Evolutionary conservation across 2,797 vertebrate species (phyloP).

Genomic region (Spheniscus humboldti): DNA sequence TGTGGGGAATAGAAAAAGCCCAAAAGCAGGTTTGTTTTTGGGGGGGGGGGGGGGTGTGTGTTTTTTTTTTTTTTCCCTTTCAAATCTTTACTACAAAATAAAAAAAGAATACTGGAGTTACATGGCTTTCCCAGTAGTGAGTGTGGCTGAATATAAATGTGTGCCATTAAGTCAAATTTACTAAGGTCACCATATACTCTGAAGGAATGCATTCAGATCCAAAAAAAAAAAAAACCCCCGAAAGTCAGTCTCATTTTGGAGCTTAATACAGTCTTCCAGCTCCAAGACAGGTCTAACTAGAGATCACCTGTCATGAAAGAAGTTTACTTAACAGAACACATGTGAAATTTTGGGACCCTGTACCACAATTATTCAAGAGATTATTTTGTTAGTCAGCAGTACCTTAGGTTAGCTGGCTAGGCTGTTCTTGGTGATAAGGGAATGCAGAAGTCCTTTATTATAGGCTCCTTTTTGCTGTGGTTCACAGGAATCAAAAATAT

Average conservation of each 20-base stretch:
- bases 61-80: neutral
- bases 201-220: neutral
- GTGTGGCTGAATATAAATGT: neutral
- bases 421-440: neutral
- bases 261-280: neutral
- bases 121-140: neutral
- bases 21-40: neutral
- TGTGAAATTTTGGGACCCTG: neutral
- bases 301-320: neutral
- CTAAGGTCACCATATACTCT: neutral
- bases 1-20: neutral
- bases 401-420: neutral
- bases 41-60: no score
- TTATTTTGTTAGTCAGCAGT: neutral
- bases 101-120: neutral
- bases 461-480: neutral
- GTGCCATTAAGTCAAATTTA: neutral
- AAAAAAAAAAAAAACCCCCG: neutral
- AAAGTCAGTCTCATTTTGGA: neutral
- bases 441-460: neutral
- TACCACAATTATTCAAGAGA: neutral
- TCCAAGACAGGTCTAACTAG: neutral
- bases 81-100: neutral
- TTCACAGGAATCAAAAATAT: neutral
- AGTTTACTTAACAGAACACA: neutral